phyloP scores from a whole-genome alignment of 2,797 vertebrate species.

The Pipistrellus pipistrellus region DNA sequence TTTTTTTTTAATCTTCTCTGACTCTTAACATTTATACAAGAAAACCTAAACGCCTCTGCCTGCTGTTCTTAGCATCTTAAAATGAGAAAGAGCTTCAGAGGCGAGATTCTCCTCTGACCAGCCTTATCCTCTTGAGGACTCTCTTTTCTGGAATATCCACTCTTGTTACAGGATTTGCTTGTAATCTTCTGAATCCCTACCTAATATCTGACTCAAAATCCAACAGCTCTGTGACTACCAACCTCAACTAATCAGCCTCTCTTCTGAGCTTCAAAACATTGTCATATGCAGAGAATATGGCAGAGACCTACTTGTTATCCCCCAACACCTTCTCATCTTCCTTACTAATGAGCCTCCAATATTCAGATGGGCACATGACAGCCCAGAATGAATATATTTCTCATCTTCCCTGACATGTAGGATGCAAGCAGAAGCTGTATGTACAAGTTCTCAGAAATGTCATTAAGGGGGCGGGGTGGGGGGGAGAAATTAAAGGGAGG shows the following conservation, averaged over 20 bases:
- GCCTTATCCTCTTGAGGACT: not conserved
- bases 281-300: not conserved
- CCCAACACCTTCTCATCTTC: not conserved
- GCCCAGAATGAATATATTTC: constrained; percentile 35
- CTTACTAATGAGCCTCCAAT: not conserved
- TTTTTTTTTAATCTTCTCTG: not conserved
- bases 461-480: not conserved
- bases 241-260: not conserved
- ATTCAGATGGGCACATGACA: not conserved
- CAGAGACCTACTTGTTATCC: constrained; percentile 1
- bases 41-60: constrained; percentile 10
- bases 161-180: not conserved
- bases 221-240: constrained; percentile 44
- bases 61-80: not conserved
- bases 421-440: not conserved
- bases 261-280: constrained; percentile 24
- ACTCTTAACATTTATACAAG: constrained; percentile 17
- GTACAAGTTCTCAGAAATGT: not conserved
- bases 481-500: not conserved
- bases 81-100: not conserved
- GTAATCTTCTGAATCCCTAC: constrained; percentile 20
- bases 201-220: constrained; percentile 13
- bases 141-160: not conserved
- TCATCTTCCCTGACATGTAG: not conserved
- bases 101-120: not conserved